phyloP scores from a whole-genome alignment of 2,888 invertebrate genomes.

The Cryptus viduatorius region DNA sequence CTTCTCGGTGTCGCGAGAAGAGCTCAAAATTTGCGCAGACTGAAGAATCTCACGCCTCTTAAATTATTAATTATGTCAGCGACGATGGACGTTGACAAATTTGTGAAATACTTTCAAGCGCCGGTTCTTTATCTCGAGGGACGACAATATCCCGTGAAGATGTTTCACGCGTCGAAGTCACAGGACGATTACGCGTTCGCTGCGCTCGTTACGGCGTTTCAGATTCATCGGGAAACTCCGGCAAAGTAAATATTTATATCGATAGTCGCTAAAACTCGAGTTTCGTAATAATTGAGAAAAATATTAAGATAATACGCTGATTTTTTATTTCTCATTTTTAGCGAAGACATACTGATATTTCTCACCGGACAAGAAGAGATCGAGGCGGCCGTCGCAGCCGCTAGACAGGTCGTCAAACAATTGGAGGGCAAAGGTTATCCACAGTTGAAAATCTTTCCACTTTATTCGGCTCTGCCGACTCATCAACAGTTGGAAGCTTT shows the following conservation, averaged over 20 bases:
- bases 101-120: constrained; percentile 94
- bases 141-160: constrained; percentile 92
- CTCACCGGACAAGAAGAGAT: constrained; percentile 99
- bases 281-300: background rate
- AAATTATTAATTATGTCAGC: constrained; percentile 97
- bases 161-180: constrained; percentile 90
- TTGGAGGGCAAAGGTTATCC: constrained; percentile 87
- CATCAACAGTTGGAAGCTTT: constrained; percentile 95
- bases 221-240: constrained; percentile 93
- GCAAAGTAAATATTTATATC: constrained; percentile 88
- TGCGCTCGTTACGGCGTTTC: constrained; percentile 94
- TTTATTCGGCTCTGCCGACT: constrained; percentile 96
- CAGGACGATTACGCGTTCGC: constrained; percentile 95
- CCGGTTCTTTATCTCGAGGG: constrained; percentile 96
- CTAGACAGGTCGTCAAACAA: constrained; percentile 90
- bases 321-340: constrained; percentile 83
- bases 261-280: background rate
- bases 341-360: constrained; percentile 96
- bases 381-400: constrained; percentile 92
- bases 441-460: constrained; percentile 91
- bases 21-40: constrained; percentile 91
- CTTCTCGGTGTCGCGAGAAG: constrained; percentile 96
- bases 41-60: constrained; percentile 87
- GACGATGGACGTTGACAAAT: constrained; percentile 98
- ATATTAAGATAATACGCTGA: background rate